Conservation (phyloP, 2,113 vertebrate species). For the Psettodes erumei region DNA sequence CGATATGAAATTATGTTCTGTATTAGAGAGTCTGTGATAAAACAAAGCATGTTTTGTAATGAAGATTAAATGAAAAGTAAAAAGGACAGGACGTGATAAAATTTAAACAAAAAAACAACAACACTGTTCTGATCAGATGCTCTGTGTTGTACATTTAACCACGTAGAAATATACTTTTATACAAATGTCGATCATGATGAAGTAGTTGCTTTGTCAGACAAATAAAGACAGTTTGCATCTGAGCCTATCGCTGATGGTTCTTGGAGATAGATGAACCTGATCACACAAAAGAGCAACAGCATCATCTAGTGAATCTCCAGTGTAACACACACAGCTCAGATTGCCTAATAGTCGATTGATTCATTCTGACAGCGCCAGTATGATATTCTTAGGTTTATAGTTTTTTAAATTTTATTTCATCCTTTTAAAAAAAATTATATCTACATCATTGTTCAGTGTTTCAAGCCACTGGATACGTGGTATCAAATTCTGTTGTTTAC, state of each 20-base stretch:
- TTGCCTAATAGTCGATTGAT: neutral
- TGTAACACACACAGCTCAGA: slow-evolving; percentile 37
- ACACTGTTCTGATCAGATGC: slow-evolving; percentile 17
- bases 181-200: neutral
- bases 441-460: neutral
- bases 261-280: neutral
- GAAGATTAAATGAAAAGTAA: slow-evolving; percentile 72
- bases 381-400: neutral
- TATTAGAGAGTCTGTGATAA: slow-evolving; percentile 51
- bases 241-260: neutral
- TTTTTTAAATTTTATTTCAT: neutral
- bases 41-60: slow-evolving; percentile 55
- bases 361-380: neutral
- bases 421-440: neutral
- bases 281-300: slow-evolving; percentile 66
- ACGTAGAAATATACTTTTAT: neutral
- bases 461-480: neutral
- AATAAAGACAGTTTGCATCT: slow-evolving; percentile 1
- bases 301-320: slow-evolving; percentile 75
- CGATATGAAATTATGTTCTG: slow-evolving; percentile 66
- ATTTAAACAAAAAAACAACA: slow-evolving; percentile 29
- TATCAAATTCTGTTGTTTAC: neutral
- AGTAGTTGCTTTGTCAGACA: neutral
- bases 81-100: slow-evolving; percentile 43
- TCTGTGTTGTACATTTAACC: slow-evolving; percentile 26